Conservation (phyloP, 2,888 invertebrate genomes). For the Agrotis puta region DNA sequence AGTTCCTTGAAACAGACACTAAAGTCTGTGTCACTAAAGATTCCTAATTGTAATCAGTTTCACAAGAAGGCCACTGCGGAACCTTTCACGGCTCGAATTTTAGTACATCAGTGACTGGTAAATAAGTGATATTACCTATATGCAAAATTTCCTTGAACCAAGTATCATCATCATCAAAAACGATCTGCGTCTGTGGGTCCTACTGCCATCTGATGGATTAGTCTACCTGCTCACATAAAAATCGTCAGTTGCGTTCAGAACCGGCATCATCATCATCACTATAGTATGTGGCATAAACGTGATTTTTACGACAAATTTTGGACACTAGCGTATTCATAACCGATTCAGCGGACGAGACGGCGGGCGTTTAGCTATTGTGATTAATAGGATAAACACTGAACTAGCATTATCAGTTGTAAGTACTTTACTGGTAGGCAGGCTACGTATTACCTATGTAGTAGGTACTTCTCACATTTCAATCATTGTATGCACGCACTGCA, state of each 20-base stretch:
- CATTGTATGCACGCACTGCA: slow-evolving; percentile 50
- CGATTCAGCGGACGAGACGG: not conserved
- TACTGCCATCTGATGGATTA: no score
- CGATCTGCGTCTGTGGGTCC: no score
- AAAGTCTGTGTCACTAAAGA: not conserved
- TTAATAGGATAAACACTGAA: not conserved
- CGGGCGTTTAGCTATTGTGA: no score
- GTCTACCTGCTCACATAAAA: no score
- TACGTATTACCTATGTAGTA: slow-evolving; percentile 21
- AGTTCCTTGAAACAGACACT: not conserved
- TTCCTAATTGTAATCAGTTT: not conserved
- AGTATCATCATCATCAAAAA: no score
- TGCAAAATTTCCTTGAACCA: no score
- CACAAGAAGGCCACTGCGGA: not conserved
- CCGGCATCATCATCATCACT: no score
- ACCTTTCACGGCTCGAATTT: not conserved
- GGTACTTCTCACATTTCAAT: slow-evolving; percentile 26
- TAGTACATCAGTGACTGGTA: no score
- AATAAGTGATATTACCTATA: no score
- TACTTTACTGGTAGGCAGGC: not conserved
- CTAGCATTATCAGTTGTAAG: not conserved
- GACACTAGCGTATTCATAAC: not conserved
- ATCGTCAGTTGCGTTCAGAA: no score
- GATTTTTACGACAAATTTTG: not conserved
- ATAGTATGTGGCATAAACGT: not conserved